phyloP scores from a whole-genome alignment of 1,140 invertebrate species.

The Drosophila yakuba region DNA sequence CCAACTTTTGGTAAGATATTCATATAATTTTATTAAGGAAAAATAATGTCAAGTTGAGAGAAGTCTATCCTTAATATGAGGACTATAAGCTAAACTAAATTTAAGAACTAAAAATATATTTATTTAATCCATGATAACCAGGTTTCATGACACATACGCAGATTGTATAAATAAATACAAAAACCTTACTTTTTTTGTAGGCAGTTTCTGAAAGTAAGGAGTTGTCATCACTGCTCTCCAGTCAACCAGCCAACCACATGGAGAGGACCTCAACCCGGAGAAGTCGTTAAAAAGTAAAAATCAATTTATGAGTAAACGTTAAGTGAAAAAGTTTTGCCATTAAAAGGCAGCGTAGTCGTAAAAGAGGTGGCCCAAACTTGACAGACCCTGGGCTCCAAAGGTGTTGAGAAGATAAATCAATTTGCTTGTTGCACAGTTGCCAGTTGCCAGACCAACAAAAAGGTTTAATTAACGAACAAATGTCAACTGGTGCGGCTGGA shows the following conservation, averaged over 20 bases:
- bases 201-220: neutral
- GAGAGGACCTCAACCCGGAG: conserved; percentile 4
- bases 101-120: too few relatives aligned
- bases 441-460: conserved; percentile 68
- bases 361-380: conserved; percentile 47
- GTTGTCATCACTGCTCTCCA: conserved; percentile 16
- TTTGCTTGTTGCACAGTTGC: conserved; percentile 79
- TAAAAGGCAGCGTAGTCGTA: conserved; percentile 56
- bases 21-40: too few relatives aligned
- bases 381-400: conserved; percentile 54
- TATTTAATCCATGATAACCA: too few relatives aligned
- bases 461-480: conserved; percentile 84
- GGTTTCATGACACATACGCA: too few relatives aligned
- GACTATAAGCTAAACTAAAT: too few relatives aligned
- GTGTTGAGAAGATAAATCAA: conserved; percentile 81
- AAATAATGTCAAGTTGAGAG: too few relatives aligned
- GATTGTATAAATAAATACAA: too few relatives aligned
- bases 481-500: conserved; percentile 64
- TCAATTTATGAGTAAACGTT: conserved; percentile 83
- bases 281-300: conserved; percentile 82
- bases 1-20: too few relatives aligned
- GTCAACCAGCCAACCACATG: conserved; percentile 13
- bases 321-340: conserved; percentile 83
- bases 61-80: too few relatives aligned
- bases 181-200: too few relatives aligned